Base-by-base conservation (phyloP, 1,140 invertebrate genomes). In the Steinernema feltiae region DNA sequence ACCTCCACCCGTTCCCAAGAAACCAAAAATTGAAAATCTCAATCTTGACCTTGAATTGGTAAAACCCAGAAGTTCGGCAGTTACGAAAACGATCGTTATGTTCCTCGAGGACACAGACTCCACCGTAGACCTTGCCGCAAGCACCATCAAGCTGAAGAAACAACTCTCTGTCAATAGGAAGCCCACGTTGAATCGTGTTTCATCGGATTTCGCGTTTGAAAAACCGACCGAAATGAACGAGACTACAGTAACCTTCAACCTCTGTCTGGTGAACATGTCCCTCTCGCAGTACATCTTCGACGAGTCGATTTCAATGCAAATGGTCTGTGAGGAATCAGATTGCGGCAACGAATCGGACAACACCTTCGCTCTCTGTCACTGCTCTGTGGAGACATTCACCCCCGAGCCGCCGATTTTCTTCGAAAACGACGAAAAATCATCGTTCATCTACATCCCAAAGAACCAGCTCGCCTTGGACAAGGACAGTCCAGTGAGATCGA, bases 311-410 rank as follows among this genome's bases (percentile, higher is more conserved):
- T 82, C 81, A 1, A 73, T 82, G 21, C 80, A 82, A 69, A 82
- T 82, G 81, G 30, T 82, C 24, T 82, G 82, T 74, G 79, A 84
- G 69, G 82, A 83, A 71, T 82, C 76, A 7, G 82, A 84, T 32
- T 73, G 74, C 72, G 78, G 69, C 35, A 83, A 81, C 0, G 76
- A 82, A 24, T 82, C 81, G 1, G 77, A 82, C 21, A 48, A 41
- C 24, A 69, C 53, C 7, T 63, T 63, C 24, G 53, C 53, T 21
- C 53, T 63, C 2, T 63, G 53, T 63, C 53, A 63, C 24, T 63
- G 53, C 53, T 63, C 53, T 3, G 53, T 63, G 12, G 53, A 63
- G 53, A 63, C 53, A 12, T 63, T 63, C 24, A 63, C 53, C 24
- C 53, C 53, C 24, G 53, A 63, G 53, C 53, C 53, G 12, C 53